These are phyloP conservation scores for Microchrysa polita DNA, from an alignment of 2,888 invertebrate species.

Conservation along the genomic window DNA sequence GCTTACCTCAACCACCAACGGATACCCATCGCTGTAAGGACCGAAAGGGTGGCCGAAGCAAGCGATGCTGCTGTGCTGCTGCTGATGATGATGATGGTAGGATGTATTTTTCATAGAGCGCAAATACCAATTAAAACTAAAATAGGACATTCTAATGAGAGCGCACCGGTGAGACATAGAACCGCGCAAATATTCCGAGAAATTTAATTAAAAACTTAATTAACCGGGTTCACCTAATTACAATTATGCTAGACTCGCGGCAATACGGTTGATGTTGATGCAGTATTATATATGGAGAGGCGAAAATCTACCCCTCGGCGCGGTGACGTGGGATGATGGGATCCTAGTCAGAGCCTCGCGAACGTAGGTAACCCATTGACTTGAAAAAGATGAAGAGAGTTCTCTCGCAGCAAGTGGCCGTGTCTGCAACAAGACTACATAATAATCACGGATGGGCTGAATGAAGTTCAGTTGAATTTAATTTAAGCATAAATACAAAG, in stretches of 20 bases:
- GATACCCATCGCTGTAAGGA: background rate
- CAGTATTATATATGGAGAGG: no score
- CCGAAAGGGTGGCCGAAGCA: background rate
- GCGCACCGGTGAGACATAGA: conserved; percentile 50
- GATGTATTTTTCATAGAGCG: conserved; percentile 50
- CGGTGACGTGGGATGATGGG: background rate
- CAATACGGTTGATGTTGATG: background rate
- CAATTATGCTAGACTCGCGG: conserved; percentile 46
- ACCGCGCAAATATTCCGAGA: conserved; percentile 51
- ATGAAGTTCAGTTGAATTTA: no score
- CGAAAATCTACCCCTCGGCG: background rate
- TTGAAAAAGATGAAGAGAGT: background rate
- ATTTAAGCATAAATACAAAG: no score
- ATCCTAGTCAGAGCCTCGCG: no score
- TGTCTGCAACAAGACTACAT: no score
- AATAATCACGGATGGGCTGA: no score
- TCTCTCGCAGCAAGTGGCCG: no score
- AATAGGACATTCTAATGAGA: conserved; percentile 52
- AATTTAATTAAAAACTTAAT: conserved; percentile 53
- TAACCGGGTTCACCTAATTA: conserved; percentile 53
- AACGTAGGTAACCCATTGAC: conserved; percentile 3
- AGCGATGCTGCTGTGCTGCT: no score
- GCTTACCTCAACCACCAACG: background rate
- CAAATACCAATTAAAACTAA: conserved; percentile 53
- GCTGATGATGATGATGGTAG: conserved; percentile 13